Conservation (phyloP, 2,113 vertebrate genomes). For the Clarias batrachus region DNA sequence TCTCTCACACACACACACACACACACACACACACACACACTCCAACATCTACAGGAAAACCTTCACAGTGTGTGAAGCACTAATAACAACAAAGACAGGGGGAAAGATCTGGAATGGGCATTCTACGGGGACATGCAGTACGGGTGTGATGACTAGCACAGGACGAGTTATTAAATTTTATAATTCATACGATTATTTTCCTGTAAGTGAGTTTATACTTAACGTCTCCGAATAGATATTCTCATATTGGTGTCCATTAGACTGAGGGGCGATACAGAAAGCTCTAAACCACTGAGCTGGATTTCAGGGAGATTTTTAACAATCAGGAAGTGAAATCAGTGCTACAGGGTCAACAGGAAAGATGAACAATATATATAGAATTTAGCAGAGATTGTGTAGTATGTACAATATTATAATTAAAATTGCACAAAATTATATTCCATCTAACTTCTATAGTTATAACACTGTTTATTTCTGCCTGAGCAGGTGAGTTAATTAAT, state of each 20-base stretch:
- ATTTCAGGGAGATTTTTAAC: not conserved
- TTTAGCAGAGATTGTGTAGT: not conserved
- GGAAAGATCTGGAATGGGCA: not conserved
- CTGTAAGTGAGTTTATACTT: not conserved
- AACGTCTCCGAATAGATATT: too few species aligned
- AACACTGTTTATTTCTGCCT: not conserved
- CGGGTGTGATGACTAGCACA: not conserved
- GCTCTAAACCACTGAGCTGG: too few species aligned
- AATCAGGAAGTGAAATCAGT: not conserved
- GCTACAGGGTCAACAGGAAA: not conserved
- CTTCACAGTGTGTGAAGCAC: too few species aligned
- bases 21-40: not conserved
- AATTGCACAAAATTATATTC: not conserved
- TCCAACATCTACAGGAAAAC: not conserved
- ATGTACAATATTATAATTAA: not conserved
- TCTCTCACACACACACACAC: not conserved
- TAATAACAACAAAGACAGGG: not conserved
- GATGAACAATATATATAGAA: not conserved
- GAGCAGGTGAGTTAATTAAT: not conserved
- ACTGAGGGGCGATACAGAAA: too few species aligned
- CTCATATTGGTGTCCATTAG: too few species aligned
- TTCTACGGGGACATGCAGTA: not conserved
- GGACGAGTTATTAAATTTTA: too few species aligned
- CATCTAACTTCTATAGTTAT: not conserved
- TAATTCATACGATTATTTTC: too few species aligned